Conservation (phyloP, 2,888 invertebrate species). For the Frankliniella fusca region DNA sequence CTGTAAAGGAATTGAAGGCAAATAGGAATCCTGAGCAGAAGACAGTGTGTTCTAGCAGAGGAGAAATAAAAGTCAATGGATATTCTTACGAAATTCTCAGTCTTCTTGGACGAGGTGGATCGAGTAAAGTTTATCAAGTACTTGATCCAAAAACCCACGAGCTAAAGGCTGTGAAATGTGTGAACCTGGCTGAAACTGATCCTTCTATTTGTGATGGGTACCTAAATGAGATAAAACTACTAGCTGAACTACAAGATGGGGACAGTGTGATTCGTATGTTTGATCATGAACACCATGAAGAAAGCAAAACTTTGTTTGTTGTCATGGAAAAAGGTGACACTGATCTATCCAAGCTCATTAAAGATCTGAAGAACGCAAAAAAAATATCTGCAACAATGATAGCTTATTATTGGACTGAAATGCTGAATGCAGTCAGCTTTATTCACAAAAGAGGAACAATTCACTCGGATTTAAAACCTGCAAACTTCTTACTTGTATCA, state of each 20-base stretch:
- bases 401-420: slow-evolving; percentile 88
- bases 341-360: slow-evolving; percentile 76
- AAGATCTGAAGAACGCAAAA: slow-evolving; percentile 50
- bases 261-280: slow-evolving; percentile 77
- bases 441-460: slow-evolving; percentile 90
- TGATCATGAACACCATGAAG: slow-evolving; percentile 69
- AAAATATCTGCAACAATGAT: slow-evolving; percentile 60
- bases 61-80: slow-evolving; percentile 56
- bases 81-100: slow-evolving; percentile 69
- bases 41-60: neutral
- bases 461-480: slow-evolving; percentile 95
- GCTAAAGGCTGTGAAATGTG: slow-evolving; percentile 75
- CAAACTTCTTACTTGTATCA: slow-evolving; percentile 85
- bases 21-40: neutral
- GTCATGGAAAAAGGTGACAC: slow-evolving; percentile 92
- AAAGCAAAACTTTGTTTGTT: slow-evolving; percentile 65
- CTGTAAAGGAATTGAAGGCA: no score
- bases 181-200: slow-evolving; percentile 69
- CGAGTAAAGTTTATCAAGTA: slow-evolving; percentile 77
- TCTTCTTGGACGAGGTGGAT: slow-evolving; percentile 82
- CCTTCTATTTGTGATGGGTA: slow-evolving; percentile 69
- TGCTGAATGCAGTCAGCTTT: slow-evolving; percentile 84
- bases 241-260: slow-evolving; percentile 75
- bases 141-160: slow-evolving; percentile 56
- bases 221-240: slow-evolving; percentile 80